Evolutionary conservation across 2,113 vertebrate genomes (phyloP), one percentile per base, ranked within the genome.

Genomic region (Oreamnos americanus): DNA sequence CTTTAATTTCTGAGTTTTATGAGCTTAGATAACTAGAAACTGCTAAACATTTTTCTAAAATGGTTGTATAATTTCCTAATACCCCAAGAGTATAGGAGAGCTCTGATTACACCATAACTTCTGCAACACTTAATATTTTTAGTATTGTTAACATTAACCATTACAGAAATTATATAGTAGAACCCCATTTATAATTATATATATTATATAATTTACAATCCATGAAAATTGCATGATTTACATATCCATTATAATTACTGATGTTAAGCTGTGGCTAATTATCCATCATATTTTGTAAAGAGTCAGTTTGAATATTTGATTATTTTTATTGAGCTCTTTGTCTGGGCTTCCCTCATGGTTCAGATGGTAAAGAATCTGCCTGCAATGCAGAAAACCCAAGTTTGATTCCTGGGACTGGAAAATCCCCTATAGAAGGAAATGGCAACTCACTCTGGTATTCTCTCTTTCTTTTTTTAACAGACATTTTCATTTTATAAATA

Each of bases 401-500:
- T 71, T 36, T 12, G 17, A 71, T 36, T 71, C 8, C n/a, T 71
- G 1, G n/a, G n/a, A 36, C 17, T 71, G n/a, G n/a, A 71, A 71
- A 36, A 71, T 71, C 8, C n/a, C n/a, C n/a, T 71, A 36, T 10
- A 71, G 64, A 71, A 36, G 3, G n/a, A 71, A 71, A 71, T 21
- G 17, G 64, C n/a, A 36, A n/a, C 62, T 17, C 62, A 71, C n/a
- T 71, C n/a, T 36, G 17, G 4, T 71, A 36, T 36, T 71, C 64
- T 36, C 2, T 67, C 9, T 21, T 1, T 60, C 17, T 14, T 62
- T 62, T 21, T 71, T 64, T 17, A 13, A 91, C 25, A 19, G 6
- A 84, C 3, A 81, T 91, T 96, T 96, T 60, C 17, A 83, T 96
- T 90, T 95, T 45, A 58, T n/a, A 93, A 96, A 16, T 58, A 23